Percentiles rank a stretch among this genome's conserved stretches.
These are phyloP conservation scores for Virgularia gustaviana DNA, from an alignment of 92 coral and sea anemone species.

Conservation along the genomic window DNA sequence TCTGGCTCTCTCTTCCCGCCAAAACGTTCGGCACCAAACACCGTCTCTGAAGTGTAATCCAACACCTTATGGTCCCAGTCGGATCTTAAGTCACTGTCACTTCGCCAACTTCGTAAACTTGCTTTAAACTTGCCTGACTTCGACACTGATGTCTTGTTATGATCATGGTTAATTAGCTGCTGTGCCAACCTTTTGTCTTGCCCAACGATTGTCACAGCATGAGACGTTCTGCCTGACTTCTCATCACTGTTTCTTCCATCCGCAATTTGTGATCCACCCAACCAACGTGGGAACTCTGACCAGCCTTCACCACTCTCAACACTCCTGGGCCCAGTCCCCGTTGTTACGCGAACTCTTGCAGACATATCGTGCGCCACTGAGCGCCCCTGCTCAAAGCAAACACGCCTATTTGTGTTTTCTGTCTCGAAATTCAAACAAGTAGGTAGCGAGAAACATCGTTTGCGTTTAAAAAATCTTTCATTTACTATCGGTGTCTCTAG, in stretches of 20 bases:
- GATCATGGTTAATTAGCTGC: conserved; percentile 1
- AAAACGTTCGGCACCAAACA: conserved; percentile 4
- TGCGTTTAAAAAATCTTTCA: neutral
- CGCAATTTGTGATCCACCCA: neutral
- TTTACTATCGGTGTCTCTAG: conserved; percentile 27
- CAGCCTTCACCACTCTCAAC: neutral
- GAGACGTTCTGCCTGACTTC: conserved; percentile 19
- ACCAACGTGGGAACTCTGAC: conserved; percentile 14
- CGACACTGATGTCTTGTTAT: conserved; percentile 3
- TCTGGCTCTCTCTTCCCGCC: neutral
- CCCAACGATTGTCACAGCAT: conserved; percentile 16
- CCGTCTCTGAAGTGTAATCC: conserved; percentile 1
- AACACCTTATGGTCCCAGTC: conserved; percentile 32
- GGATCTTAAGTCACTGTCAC: neutral
- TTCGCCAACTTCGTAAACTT: neutral
- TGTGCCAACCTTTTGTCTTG: neutral
- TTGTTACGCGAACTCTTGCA: neutral
- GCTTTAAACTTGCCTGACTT: neutral
- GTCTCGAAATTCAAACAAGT: conserved; percentile 5
- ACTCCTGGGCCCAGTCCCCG: neutral
- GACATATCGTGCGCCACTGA: neutral
- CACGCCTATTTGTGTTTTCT: neutral
- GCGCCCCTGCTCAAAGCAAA: neutral
- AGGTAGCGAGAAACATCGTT: conserved; percentile 19
- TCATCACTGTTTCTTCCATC: neutral